A percentile compares a stretch with the other conserved stretches of the same genome.
Evolutionary conservation across 2,888 invertebrate genomes (phyloP).

Genomic region (Cerceris rybyensis): DNA sequence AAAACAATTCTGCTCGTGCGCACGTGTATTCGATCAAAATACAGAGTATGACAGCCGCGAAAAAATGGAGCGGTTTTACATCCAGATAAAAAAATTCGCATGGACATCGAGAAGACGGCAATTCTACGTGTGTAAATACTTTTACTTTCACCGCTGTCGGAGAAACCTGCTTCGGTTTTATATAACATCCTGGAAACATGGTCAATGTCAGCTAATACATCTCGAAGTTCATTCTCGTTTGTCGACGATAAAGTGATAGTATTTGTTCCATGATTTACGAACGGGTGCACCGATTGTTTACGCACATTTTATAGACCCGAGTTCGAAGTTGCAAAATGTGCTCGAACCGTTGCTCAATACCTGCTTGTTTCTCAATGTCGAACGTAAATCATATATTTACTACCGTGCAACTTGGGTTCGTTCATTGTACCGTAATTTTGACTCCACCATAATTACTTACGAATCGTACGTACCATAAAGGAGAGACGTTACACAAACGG

Average conservation of each 20-base stretch:
- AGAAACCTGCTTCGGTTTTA: slow-evolving; percentile 40
- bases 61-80: too few species aligned
- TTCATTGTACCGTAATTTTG: not conserved
- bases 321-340: too few species aligned
- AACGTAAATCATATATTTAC: not conserved
- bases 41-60: not conserved
- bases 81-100: too few species aligned
- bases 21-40: not conserved
- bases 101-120: not conserved
- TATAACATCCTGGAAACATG: slow-evolving; percentile 32
- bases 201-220: slow-evolving; percentile 37
- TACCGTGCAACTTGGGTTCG: not conserved
- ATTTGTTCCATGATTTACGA: too few species aligned
- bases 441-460: not conserved
- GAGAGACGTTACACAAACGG: not conserved
- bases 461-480: not conserved
- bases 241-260: too few species aligned
- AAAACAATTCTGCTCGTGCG: not conserved
- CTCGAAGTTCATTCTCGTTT: not conserved
- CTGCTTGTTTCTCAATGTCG: too few species aligned
- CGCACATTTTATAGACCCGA: too few species aligned
- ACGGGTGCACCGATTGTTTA: too few species aligned
- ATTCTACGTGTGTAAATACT: not conserved
- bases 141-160: slow-evolving; percentile 49
- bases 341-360: too few species aligned